phyloP scores from a whole-genome alignment of 2,113 vertebrate genomes.

The Ailuropoda melanoleuca region DNA sequence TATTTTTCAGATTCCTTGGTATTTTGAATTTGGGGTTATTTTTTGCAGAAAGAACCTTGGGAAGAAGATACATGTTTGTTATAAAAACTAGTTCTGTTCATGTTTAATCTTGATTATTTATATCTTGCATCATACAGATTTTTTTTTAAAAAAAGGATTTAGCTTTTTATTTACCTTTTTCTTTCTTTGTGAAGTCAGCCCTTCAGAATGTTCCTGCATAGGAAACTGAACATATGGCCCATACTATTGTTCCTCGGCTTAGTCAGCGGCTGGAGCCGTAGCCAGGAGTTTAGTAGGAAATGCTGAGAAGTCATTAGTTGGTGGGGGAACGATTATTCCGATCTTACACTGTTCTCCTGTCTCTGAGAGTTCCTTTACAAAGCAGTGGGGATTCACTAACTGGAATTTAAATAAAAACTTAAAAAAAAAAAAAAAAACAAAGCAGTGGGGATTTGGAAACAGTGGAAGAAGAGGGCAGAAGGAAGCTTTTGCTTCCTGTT shows the following conservation, averaged over 20 bases:
- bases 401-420: background rate
- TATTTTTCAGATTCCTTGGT: conserved; percentile 31
- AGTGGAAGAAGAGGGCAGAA: background rate
- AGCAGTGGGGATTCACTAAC: background rate
- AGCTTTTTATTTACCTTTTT: conserved; percentile 32
- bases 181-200: conserved; percentile 40
- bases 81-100: conserved; percentile 44
- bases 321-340: background rate
- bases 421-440: background rate
- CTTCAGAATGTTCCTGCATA: conserved; percentile 45
- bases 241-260: conserved; percentile 50
- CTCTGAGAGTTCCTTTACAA: background rate
- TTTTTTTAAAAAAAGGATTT: background rate
- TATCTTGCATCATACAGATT: conserved; percentile 40
- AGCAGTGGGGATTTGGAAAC: background rate
- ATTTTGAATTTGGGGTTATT: conserved; percentile 48
- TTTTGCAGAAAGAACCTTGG: conserved; percentile 48
- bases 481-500: background rate
- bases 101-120: conserved; percentile 16
- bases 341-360: conserved; percentile 5
- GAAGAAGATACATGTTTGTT: conserved; percentile 28
- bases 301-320: background rate
- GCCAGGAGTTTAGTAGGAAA: conserved; percentile 17
- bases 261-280: background rate
- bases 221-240: conserved; percentile 48